Evolutionary conservation across 2,888 invertebrate species (phyloP).

Genomic region (Hydropsyche betteni): DNA sequence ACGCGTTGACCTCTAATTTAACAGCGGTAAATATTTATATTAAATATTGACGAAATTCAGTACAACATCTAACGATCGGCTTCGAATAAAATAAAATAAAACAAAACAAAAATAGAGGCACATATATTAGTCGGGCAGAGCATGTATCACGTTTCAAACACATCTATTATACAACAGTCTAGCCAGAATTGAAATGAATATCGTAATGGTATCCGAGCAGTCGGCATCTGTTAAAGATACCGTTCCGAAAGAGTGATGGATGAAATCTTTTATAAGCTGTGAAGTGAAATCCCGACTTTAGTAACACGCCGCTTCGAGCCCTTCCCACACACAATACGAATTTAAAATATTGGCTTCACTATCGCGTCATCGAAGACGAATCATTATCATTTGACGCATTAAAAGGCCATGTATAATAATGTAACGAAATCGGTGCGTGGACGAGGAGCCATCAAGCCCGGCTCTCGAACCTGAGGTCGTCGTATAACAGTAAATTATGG

Average conservation of each 20-base stretch:
- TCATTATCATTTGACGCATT: not conserved
- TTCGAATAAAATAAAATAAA: slow-evolving; percentile 1
- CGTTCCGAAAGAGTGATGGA: slow-evolving; percentile 32
- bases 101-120: slow-evolving; percentile 1
- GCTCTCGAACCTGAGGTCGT: not conserved
- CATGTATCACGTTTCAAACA: slow-evolving; percentile 31
- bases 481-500: slow-evolving; percentile 25
- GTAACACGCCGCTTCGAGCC: not conserved
- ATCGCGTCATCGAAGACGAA: slow-evolving; percentile 14
- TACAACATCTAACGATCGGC: not conserved
- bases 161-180: slow-evolving; percentile 30
- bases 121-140: slow-evolving; percentile 12
- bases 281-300: slow-evolving; percentile 10
- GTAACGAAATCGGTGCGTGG: not conserved
- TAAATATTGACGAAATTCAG: slow-evolving; percentile 21
- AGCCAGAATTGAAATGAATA: slow-evolving; percentile 35
- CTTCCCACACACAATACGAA: slow-evolving; percentile 9
- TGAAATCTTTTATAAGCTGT: slow-evolving; percentile 32
- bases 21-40: slow-evolving; percentile 24
- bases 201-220: slow-evolving; percentile 29
- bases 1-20: slow-evolving; percentile 31
- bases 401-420: not conserved
- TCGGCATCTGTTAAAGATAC: slow-evolving; percentile 24
- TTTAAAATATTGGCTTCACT: not conserved
- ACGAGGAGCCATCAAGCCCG: not conserved